Conservation (phyloP, 2,113 vertebrate species). For the Tetrax tetrax region DNA sequence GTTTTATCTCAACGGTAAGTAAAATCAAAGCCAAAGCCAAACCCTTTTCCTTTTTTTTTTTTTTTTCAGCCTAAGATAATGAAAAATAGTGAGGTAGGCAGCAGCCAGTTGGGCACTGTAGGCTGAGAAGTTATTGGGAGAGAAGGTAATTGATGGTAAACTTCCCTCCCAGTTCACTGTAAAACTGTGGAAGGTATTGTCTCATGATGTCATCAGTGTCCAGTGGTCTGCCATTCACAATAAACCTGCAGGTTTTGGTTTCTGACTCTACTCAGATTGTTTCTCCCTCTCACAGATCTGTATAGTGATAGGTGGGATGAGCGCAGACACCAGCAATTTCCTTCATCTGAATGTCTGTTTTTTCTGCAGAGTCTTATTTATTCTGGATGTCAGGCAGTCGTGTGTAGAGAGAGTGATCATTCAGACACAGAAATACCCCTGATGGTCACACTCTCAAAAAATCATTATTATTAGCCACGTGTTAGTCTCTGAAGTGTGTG, state of each 20-base stretch:
- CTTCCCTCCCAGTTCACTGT: neutral
- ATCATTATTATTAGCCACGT: neutral
- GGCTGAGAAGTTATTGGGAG: neutral
- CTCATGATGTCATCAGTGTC: neutral
- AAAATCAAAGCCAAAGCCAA: neutral
- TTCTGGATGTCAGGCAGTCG: neutral
- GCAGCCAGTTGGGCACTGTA: neutral
- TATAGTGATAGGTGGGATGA: neutral
- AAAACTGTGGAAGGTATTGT: neutral
- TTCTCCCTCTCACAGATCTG: neutral
- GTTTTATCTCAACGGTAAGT: slow-evolving; percentile 87
- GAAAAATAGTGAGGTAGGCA: neutral
- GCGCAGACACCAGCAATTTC: neutral
- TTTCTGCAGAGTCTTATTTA: neutral
- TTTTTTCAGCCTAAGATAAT: neutral
- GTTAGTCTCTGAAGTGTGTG: neutral
- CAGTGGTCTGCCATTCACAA: neutral
- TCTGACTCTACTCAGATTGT: neutral
- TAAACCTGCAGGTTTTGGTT: neutral
- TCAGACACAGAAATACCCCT: neutral
- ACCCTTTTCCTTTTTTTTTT: neutral
- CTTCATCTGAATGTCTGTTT: neutral
- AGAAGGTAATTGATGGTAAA: neutral
- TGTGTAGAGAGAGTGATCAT: neutral
- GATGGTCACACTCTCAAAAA: neutral